These are phyloP conservation scores for Pentamera pediparva DNA, from an alignment of 53 echinoderm and acorn worm species.

Conservation along the genomic window DNA sequence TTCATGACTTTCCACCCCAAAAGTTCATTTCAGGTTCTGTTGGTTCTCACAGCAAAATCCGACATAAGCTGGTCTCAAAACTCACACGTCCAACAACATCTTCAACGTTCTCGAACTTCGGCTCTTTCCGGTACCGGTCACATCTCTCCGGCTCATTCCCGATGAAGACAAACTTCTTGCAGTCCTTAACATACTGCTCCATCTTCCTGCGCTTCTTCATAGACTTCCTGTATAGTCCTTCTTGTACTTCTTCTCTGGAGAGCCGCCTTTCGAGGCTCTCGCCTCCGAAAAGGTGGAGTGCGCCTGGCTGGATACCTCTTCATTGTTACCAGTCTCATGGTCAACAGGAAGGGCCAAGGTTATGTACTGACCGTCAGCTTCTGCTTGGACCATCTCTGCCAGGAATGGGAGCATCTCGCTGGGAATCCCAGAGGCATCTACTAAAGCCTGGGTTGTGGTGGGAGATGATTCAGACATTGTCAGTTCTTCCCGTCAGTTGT, in stretches of 20 bases:
- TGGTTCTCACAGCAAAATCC: too few species aligned
- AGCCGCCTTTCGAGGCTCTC: not conserved
- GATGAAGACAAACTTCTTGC: conserved; percentile 5
- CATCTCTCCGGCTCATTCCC: conserved; percentile 16
- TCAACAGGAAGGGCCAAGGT: not conserved
- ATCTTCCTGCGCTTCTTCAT: conserved; percentile 5
- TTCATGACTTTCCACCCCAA: too few species aligned
- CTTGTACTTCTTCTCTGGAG: too few species aligned
- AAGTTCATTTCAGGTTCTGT: too few species aligned
- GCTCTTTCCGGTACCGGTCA: conserved; percentile 22
- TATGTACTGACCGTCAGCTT: not conserved
- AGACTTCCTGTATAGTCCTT: conserved; percentile 8
- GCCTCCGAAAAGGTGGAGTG: not conserved
- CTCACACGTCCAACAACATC: conserved; percentile 19
- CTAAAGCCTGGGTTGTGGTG: too few species aligned
- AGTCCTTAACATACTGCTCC: not conserved
- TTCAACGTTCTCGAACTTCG: conserved; percentile 6
- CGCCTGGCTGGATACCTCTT: too few species aligned
- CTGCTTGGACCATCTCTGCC: not conserved
- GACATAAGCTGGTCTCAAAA: too few species aligned
- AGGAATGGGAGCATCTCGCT: conserved; percentile 9
- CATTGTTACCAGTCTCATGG: not conserved
- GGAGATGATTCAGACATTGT: too few species aligned
- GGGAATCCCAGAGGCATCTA: too few species aligned
- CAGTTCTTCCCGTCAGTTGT: too few species aligned